phyloP scores from a whole-genome alignment of 1,140 invertebrate genomes.

The Lanistes nyassanus region DNA sequence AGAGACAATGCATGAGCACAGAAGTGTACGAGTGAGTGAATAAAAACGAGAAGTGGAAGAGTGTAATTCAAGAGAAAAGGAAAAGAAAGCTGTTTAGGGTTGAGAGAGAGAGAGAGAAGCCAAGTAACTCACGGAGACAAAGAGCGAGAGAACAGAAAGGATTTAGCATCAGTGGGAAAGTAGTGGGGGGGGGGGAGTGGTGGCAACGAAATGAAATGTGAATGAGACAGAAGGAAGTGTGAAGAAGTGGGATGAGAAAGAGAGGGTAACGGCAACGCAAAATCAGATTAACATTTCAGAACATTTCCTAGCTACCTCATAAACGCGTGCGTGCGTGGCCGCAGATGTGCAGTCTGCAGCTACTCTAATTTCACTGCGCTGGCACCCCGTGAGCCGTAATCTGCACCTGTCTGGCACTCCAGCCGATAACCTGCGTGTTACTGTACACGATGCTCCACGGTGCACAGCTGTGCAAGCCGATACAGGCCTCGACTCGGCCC shows the following conservation, averaged over 20 bases:
- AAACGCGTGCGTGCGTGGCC: not conserved
- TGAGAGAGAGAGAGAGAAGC: conserved; percentile 1
- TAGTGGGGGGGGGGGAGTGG: not conserved
- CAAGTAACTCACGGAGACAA: not conserved
- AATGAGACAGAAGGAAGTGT: not conserved
- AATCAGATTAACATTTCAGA: not conserved
- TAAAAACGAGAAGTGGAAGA: not conserved
- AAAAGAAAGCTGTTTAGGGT: too few species aligned
- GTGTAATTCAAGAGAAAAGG: too few species aligned
- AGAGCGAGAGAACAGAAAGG: not conserved
- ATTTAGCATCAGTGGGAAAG: too few species aligned
- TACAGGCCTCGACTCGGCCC: too few species aligned
- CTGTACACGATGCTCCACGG: too few species aligned
- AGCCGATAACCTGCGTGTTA: too few species aligned
- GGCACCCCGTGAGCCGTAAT: too few species aligned
- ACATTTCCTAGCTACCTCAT: not conserved
- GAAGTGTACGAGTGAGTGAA: not conserved
- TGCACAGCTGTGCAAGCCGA: too few species aligned
- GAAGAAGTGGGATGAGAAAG: not conserved
- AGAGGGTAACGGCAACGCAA: not conserved
- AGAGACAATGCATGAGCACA: not conserved
- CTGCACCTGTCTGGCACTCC: too few species aligned
- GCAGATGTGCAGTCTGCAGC: not conserved
- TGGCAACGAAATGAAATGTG: not conserved
- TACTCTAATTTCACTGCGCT: too few species aligned